Conservation (phyloP, 2,797 vertebrate genomes). For the Acipenser oxyrinchus region DNA sequence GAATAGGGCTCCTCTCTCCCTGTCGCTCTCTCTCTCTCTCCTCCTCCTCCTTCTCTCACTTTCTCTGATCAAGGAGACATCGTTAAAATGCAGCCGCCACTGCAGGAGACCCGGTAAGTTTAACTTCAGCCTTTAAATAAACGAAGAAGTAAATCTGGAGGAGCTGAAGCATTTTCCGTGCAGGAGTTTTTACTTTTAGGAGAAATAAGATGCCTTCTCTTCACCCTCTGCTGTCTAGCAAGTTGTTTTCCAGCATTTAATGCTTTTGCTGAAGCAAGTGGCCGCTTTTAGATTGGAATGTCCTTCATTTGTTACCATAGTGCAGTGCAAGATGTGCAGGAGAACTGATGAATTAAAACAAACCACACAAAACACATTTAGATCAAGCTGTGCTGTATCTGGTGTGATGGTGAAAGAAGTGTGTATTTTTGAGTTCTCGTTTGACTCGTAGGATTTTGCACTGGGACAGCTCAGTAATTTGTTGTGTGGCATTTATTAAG, state of each 20-base stretch:
- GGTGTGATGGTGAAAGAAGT: too few relatives aligned
- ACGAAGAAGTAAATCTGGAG: neutral
- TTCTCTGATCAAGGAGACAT: slow-evolving; percentile 46
- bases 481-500: too few relatives aligned
- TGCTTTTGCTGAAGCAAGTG: too few relatives aligned
- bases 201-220: slow-evolving; percentile 43
- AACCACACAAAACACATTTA: too few relatives aligned
- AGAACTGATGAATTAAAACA: neutral
- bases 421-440: too few relatives aligned
- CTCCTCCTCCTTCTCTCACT: slow-evolving; percentile 27
- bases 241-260: too few relatives aligned
- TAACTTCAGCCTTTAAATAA: neutral
- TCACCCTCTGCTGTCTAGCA: slow-evolving; percentile 14
- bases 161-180: slow-evolving; percentile 10
- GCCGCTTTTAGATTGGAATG: slow-evolving; percentile 14
- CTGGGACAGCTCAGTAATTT: too few relatives aligned
- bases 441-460: too few relatives aligned
- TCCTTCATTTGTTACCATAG: slow-evolving; percentile 40
- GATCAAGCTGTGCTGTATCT: too few relatives aligned
- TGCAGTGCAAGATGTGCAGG: neutral
- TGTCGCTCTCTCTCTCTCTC: slow-evolving; percentile 42
- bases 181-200: neutral
- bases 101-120: neutral
- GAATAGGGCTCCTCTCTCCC: slow-evolving; percentile 49
- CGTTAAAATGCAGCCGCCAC: slow-evolving; percentile 31